Conservation (phyloP, 1,140 invertebrate species). For the Mycetomoellerius zeteki region DNA sequence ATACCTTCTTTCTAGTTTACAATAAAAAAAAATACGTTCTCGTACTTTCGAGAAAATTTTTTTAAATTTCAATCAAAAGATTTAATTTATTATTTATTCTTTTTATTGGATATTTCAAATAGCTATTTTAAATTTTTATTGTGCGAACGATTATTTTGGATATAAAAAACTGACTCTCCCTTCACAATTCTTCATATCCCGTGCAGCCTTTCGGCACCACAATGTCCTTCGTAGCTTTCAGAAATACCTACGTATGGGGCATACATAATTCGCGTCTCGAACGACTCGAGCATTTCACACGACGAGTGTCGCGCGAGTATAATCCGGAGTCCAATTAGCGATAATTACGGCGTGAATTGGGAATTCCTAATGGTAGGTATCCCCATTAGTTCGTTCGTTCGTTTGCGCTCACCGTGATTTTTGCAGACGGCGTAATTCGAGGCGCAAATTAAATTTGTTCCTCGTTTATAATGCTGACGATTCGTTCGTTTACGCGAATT, state of each 20-base stretch:
- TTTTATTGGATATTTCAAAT: neutral
- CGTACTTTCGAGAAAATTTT: neutral
- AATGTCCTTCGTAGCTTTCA: conserved; percentile 1
- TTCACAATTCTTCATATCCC: neutral
- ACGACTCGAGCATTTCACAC: conserved; percentile 76
- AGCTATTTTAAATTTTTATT: neutral
- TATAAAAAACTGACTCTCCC: neutral
- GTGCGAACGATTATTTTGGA: neutral
- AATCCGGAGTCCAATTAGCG: conserved; percentile 83
- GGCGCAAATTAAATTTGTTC: conserved; percentile 74
- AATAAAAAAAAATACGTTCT: neutral
- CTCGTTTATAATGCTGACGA: conserved; percentile 67
- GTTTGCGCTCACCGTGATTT: conserved; percentile 66
- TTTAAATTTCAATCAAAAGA: neutral
- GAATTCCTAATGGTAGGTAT: conserved; percentile 79
- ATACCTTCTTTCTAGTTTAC: neutral
- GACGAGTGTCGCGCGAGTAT: conserved; percentile 72
- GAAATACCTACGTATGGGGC: conserved; percentile 30
- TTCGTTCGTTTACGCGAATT: neutral
- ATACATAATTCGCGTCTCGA: conserved; percentile 76
- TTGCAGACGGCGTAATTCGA: conserved; percentile 76
- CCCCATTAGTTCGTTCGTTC: conserved; percentile 42
- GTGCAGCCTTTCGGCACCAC: neutral
- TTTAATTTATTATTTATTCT: neutral
- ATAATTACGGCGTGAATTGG: conserved; percentile 83